phyloP scores from a whole-genome alignment of 2,113 vertebrate genomes.

The Equus quagga region DNA sequence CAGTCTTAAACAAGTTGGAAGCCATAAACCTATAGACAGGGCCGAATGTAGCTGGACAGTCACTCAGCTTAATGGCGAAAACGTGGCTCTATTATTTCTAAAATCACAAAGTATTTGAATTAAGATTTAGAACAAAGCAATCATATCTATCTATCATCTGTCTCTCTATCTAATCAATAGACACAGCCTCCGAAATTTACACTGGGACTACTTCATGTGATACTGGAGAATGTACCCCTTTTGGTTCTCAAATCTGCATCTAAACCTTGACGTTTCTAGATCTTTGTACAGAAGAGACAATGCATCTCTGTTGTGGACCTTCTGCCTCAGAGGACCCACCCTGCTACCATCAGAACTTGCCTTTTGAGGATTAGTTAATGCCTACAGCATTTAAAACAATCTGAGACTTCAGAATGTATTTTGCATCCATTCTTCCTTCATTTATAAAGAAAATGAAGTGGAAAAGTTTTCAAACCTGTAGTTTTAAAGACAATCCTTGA shows the following conservation, averaged over 20 bases:
- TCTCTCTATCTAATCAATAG: background rate
- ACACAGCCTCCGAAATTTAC: background rate
- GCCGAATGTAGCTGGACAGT: constrained; percentile 30
- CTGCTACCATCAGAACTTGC: background rate
- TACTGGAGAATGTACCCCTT: background rate
- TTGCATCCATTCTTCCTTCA: background rate
- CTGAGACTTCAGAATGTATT: constrained; percentile 33
- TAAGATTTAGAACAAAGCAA: constrained; percentile 57
- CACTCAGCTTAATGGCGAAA: constrained; percentile 44
- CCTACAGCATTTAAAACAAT: constrained; percentile 11
- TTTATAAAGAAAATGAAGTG: constrained; percentile 34
- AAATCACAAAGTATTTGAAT: constrained; percentile 46
- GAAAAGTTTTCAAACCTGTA: background rate
- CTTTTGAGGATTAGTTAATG: background rate
- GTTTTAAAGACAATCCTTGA: background rate
- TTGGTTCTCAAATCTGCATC: background rate
- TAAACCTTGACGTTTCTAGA: constrained; percentile 28
- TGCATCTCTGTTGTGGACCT: background rate
- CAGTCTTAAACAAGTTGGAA: constrained; percentile 62
- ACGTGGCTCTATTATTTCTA: constrained; percentile 29
- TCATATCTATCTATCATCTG: background rate
- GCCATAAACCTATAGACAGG: constrained; percentile 53
- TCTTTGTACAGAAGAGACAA: constrained; percentile 1
- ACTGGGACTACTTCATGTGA: background rate
- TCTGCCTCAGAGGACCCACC: background rate